Evolutionary conservation across 1,140 invertebrate species (phyloP).

Genomic region (Camponotus vicinus): DNA sequence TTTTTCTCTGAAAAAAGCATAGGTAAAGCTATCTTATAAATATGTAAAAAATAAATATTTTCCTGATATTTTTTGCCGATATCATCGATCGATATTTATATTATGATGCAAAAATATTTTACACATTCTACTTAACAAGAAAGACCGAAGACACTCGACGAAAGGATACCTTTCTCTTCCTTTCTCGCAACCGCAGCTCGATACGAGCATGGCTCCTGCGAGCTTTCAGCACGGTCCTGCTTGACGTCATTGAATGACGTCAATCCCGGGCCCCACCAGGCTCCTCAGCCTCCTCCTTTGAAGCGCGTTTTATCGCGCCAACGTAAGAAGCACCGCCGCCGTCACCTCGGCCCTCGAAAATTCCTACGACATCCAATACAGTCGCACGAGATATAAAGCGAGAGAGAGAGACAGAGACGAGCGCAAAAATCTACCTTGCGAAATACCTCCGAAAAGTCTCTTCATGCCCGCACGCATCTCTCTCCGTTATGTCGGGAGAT

Average conservation of each 20-base stretch:
- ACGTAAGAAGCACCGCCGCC: conserved; percentile 69
- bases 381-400: conserved; percentile 42
- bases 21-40: neutral
- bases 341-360: conserved; percentile 63
- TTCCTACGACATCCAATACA: conserved; percentile 63
- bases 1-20: neutral
- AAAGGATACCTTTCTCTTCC: neutral
- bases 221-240: conserved; percentile 74
- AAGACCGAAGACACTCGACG: neutral
- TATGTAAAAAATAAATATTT: neutral
- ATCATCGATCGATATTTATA: neutral
- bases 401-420: neutral
- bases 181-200: neutral
- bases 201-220: conserved; percentile 52
- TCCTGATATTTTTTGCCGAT: neutral
- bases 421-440: conserved; percentile 23
- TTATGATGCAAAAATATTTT: neutral
- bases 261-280: conserved; percentile 75
- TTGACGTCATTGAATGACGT: conserved; percentile 82
- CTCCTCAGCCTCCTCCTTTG: conserved; percentile 43
- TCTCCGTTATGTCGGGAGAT: neutral
- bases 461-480: neutral
- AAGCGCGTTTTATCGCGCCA: conserved; percentile 69
- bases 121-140: neutral
- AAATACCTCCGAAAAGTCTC: conserved; percentile 60